These are phyloP conservation scores for Oryzias dopingdopingensis DNA, from an alignment of 2,797 vertebrate species.

Conservation along the genomic window DNA sequence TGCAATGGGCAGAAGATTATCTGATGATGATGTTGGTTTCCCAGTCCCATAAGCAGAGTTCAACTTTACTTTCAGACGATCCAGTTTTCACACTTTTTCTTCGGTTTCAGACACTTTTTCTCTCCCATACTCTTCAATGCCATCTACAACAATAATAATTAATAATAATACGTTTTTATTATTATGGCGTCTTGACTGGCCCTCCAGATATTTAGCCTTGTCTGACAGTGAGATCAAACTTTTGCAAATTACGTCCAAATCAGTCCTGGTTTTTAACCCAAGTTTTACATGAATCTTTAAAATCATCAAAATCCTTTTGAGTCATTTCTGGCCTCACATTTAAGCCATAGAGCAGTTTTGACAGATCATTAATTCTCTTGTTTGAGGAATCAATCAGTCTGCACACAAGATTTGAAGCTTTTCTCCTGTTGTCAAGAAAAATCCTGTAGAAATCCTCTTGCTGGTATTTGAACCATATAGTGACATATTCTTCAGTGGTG, in stretches of 20 bases:
- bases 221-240: background rate
- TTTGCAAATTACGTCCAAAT: background rate
- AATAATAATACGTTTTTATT: too few species aligned
- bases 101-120: too few species aligned
- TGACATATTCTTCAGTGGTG: too few species aligned
- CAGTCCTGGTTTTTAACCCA: background rate
- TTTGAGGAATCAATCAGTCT: background rate
- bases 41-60: too few species aligned
- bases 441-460: background rate
- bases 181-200: background rate
- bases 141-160: background rate
- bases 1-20: background rate
- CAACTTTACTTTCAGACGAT: too few species aligned
- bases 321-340: background rate
- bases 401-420: background rate
- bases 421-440: background rate
- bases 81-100: too few species aligned
- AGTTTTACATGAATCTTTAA: background rate
- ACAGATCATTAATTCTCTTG: background rate
- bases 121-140: too few species aligned
- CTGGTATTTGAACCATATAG: too few species aligned
- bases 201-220: background rate
- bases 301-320: background rate
- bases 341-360: background rate
- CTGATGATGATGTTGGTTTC: background rate